Percentiles rank a stretch among this genome's conserved stretches.
These are phyloP conservation scores for Sminthurinus signatus DNA, from an alignment of 1,140 invertebrate species.

Conservation along the genomic window DNA sequence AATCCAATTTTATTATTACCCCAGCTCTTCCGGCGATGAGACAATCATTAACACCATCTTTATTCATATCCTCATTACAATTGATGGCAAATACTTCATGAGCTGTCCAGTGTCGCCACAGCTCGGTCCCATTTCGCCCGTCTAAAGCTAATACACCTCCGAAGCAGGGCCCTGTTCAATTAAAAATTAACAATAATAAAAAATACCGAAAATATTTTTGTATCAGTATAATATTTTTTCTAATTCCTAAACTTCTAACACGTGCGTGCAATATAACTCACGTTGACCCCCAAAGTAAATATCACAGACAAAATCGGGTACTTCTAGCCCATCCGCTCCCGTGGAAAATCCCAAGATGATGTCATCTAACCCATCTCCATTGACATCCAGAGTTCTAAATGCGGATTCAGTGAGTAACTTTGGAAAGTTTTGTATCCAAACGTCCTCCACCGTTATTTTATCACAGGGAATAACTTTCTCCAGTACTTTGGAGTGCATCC, in stretches of 20 bases:
- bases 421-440: conserved; percentile 66
- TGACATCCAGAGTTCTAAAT: conserved; percentile 63
- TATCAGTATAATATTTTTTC: background rate
- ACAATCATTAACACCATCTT: conserved; percentile 65
- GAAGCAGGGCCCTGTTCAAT: conserved; percentile 61
- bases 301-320: conserved; percentile 54
- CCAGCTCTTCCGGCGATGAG: conserved; percentile 63
- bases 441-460: conserved; percentile 57
- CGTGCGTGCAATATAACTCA: too few species aligned
- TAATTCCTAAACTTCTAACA: conserved; percentile 59
- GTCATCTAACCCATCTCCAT: conserved; percentile 65
- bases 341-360: conserved; percentile 73
- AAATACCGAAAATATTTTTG: background rate
- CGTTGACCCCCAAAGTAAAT: conserved; percentile 59
- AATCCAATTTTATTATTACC: conserved; percentile 48
- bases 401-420: conserved; percentile 70
- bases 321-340: conserved; percentile 52
- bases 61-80: conserved; percentile 65
- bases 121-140: conserved; percentile 60
- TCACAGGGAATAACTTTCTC: conserved; percentile 57
- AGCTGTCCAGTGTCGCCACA: conserved; percentile 68
- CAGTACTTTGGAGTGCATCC: conserved; percentile 44
- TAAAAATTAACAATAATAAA: too few species aligned
- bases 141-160: conserved; percentile 71
- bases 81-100: conserved; percentile 69